Evolutionary conservation across 2,113 vertebrate species (phyloP).

Genomic region (Todiramphus chloris): DNA sequence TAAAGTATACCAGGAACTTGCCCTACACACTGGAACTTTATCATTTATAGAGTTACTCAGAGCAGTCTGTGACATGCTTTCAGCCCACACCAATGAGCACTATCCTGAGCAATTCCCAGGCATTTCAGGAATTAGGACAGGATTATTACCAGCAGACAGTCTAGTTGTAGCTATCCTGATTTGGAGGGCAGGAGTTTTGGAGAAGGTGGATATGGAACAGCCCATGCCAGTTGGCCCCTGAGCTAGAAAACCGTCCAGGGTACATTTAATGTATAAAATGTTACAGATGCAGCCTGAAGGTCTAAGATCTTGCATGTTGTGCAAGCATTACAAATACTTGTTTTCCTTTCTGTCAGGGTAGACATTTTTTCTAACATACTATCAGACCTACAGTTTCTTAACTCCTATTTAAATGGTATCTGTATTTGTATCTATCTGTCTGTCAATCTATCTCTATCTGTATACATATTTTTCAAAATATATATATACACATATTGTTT

Average conservation of each 20-base stretch:
- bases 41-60: neutral
- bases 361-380: neutral
- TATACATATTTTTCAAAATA: neutral
- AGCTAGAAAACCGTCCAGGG: neutral
- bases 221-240: neutral
- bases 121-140: neutral
- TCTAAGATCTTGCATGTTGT: neutral
- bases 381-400: neutral
- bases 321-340: neutral
- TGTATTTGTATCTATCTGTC: neutral
- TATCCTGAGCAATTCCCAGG: neutral
- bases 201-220: neutral
- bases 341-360: neutral
- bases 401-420: neutral
- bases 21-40: neutral
- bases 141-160: neutral
- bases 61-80: neutral
- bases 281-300: conserved; percentile 7
- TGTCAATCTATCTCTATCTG: neutral
- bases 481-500: neutral
- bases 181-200: neutral
- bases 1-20: neutral
- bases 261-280: neutral
- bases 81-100: neutral
- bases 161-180: neutral